Evolutionary conservation across 2,113 vertebrate genomes (phyloP).

Genomic region (Erythrocercus mccallii): DNA sequence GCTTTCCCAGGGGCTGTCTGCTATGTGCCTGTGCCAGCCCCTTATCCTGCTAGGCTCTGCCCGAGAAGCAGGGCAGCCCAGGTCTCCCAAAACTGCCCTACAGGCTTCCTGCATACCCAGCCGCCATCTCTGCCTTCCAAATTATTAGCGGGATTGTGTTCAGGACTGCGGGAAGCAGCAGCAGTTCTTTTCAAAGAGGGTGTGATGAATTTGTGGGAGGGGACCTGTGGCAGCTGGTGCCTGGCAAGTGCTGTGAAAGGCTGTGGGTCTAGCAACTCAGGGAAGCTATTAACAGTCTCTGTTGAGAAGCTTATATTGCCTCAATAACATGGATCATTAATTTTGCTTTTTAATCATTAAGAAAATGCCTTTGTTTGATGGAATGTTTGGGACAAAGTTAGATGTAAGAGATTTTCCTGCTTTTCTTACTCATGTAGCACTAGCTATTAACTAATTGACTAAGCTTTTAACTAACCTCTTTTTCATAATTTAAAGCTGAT

Average conservation of each 20-base stretch:
- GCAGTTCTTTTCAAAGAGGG: neutral
- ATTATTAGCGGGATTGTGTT: neutral
- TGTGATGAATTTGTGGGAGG: neutral
- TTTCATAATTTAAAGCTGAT: constrained; percentile 4
- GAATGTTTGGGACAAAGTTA: constrained; percentile 2
- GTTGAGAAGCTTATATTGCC: constrained; percentile 8
- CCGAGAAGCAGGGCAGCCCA: neutral
- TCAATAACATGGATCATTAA: constrained; percentile 41
- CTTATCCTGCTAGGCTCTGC: neutral
- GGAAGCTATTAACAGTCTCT: constrained; percentile 14
- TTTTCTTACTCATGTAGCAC: neutral
- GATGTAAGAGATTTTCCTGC: neutral
- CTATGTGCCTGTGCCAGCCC: neutral
- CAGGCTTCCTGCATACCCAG: neutral
- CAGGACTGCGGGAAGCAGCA: neutral
- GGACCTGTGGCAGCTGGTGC: neutral
- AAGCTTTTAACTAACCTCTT: neutral
- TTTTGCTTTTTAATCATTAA: constrained; percentile 49
- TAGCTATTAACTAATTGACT: neutral
- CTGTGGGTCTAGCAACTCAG: neutral
- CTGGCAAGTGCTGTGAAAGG: neutral
- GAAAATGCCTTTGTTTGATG: constrained; percentile 32
- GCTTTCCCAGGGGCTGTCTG: neutral
- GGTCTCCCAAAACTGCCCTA: neutral
- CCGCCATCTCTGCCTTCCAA: neutral